Conservation (phyloP, 2,888 invertebrate genomes). For the Magallana nippona region DNA sequence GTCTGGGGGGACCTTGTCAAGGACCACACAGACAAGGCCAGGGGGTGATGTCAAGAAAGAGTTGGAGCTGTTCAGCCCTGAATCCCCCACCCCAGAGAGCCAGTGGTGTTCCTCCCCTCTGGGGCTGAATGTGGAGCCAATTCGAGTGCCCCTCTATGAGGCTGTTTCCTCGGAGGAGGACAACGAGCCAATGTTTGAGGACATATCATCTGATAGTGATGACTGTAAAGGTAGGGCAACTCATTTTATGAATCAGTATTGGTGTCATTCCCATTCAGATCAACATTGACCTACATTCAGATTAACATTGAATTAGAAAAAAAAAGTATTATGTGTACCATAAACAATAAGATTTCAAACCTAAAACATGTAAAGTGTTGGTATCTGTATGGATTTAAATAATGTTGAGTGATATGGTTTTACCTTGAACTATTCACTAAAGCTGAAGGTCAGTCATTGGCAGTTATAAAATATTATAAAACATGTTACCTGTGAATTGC, state of each 20-base stretch:
- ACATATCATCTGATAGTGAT: neutral
- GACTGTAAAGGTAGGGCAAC: neutral
- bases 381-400: too few relatives aligned
- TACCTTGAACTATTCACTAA: too few relatives aligned
- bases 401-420: too few relatives aligned
- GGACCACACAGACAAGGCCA: neutral
- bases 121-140: neutral
- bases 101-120: neutral
- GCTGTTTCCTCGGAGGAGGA: conserved; percentile 8
- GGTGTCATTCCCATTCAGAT: neutral
- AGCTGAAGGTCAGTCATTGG: too few relatives aligned
- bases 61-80: neutral
- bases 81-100: conserved; percentile 19
- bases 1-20: neutral
- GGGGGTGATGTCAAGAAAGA: neutral
- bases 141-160: neutral
- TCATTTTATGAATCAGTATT: neutral
- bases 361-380: too few relatives aligned
- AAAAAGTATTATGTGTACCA: too few relatives aligned
- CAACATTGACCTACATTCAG: too few relatives aligned
- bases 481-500: too few relatives aligned
- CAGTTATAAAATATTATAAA: too few relatives aligned
- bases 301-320: too few relatives aligned
- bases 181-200: neutral
- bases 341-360: too few relatives aligned